Evolutionary conservation across 2,113 vertebrate genomes (phyloP), one percentile per base, ranked within the genome.

Genomic region (Spilogale gracilis): DNA sequence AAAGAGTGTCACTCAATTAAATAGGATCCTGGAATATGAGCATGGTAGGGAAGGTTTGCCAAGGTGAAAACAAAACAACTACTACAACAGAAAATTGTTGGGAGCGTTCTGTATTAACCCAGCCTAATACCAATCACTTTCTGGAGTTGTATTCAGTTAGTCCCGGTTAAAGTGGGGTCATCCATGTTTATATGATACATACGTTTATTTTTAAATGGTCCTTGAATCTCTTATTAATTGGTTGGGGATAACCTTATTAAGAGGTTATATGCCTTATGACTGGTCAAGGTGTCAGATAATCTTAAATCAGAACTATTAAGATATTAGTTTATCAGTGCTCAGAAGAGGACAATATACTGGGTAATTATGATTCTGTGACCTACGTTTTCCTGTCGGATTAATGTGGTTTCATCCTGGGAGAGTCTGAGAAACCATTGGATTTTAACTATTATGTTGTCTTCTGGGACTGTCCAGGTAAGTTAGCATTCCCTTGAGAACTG

Each of bases 321-420:
- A 74, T 93, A 85, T 21, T 61, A 54, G 3, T 81, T 93, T 93
- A 79, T 79, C 32, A 86, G 54, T n/a, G 38, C 63, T 91, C 30
- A 87, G 85, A 86, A 87, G 38, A 89, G 45, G 67, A 65, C 69
- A 86, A 0, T 38, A 63, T 86, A 82, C 1, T 81, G 65, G 58
- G 61, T 84, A 85, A 63, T 83, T n/a, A 13, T 67, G 84, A 93
- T 86, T 96, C 67, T 69, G 13, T 89, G 79, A 71, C 54, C 58
- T 56, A 65, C 10, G 65, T 90, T 97, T 97, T 94, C 48, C 63
- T 97, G 21, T 71, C 30, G 79, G n/a, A 79, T 89, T 96, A 89
- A 63, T 87, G 30, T 96, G 56, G 87, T 90, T 94, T 95, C 13
- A 61, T 91, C 88, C 52, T 93, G 71, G 69, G 63, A 85, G 50